A percentile compares a stretch with the other conserved stretches of the same genome.
These are phyloP conservation scores for Cephonodes hylas DNA, from an alignment of 2,888 invertebrate genomes.

Conservation along the genomic window DNA sequence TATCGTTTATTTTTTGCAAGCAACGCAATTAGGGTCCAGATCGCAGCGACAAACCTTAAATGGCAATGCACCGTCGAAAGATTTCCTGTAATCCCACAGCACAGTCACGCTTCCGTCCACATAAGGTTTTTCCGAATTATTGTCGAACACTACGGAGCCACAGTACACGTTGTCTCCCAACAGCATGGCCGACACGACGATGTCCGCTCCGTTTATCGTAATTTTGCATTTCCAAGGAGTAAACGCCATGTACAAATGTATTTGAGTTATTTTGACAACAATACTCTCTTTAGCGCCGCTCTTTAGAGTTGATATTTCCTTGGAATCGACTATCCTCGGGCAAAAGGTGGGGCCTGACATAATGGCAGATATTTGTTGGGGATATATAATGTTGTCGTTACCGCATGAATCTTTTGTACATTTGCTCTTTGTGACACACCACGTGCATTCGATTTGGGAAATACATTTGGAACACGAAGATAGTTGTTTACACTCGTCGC, in stretches of 20 bases:
- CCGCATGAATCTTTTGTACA: slow-evolving; percentile 63
- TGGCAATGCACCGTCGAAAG: slow-evolving; percentile 53
- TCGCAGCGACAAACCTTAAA: slow-evolving; percentile 61
- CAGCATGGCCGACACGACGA: slow-evolving; percentile 44
- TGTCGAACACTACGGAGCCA: slow-evolving; percentile 48
- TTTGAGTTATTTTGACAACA: slow-evolving; percentile 59
- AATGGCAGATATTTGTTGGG: slow-evolving; percentile 47
- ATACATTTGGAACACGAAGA: slow-evolving; percentile 56
- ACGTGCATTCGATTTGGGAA: slow-evolving; percentile 48
- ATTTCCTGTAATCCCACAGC: slow-evolving; percentile 59
- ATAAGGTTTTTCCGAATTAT: slow-evolving; percentile 43
- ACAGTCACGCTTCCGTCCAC: slow-evolving; percentile 50
- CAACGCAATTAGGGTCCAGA: slow-evolving; percentile 47
- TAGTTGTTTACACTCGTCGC: slow-evolving; percentile 36
- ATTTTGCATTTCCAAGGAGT: slow-evolving; percentile 66
- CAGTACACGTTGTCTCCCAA: slow-evolving; percentile 56
- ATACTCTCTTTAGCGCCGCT: slow-evolving; percentile 51
- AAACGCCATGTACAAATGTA: slow-evolving; percentile 66
- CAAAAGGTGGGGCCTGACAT: slow-evolving; percentile 63
- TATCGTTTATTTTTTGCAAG: slow-evolving; percentile 36
- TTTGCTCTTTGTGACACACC: slow-evolving; percentile 66
- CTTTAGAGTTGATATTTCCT: slow-evolving; percentile 42
- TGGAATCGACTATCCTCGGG: slow-evolving; percentile 50
- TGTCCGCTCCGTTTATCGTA: slow-evolving; percentile 37
- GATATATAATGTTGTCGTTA: slow-evolving; percentile 64